Percentiles rank a stretch among this genome's conserved stretches.
These are phyloP conservation scores for Pholis gunnellus DNA, from an alignment of 2,113 vertebrate species.

Conservation along the genomic window DNA sequence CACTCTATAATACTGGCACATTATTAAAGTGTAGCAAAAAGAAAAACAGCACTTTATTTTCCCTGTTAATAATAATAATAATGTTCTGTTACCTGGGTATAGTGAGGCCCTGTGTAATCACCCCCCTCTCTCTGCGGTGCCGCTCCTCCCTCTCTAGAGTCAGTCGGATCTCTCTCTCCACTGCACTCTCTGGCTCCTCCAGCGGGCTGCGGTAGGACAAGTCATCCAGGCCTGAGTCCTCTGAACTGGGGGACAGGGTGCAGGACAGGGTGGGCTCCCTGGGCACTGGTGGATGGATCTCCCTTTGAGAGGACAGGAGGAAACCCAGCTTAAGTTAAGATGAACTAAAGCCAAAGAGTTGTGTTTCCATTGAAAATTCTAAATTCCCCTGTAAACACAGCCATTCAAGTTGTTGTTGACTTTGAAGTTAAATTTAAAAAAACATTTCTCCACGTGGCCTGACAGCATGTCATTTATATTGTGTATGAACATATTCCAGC, in stretches of 20 bases:
- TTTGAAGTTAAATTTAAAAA: background rate
- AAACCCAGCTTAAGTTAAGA: constrained; percentile 4
- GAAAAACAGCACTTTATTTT: background rate
- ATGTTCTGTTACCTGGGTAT: constrained; percentile 55
- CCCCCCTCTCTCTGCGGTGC: constrained; percentile 76
- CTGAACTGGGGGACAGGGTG: constrained; percentile 73
- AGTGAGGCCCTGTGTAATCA: constrained; percentile 41
- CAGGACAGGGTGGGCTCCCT: constrained; percentile 64
- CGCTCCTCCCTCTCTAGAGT: constrained; percentile 80
- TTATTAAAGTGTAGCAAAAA: background rate
- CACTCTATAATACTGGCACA: background rate
- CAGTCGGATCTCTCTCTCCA: constrained; percentile 80
- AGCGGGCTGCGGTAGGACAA: constrained; percentile 57
- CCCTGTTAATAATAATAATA: background rate
- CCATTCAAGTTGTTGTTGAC: background rate
- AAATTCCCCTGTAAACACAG: no score
- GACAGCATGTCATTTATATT: background rate
- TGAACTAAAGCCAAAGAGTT: background rate
- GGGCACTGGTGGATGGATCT: constrained; percentile 42
- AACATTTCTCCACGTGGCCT: background rate
- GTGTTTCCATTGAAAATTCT: no score
- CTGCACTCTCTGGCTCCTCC: constrained; percentile 74
- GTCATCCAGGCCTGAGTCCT: constrained; percentile 80
- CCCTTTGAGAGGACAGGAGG: constrained; percentile 43
- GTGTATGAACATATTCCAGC: background rate